Conservation (phyloP, 2,113 vertebrate genomes). For the Erinaceus europaeus region DNA sequence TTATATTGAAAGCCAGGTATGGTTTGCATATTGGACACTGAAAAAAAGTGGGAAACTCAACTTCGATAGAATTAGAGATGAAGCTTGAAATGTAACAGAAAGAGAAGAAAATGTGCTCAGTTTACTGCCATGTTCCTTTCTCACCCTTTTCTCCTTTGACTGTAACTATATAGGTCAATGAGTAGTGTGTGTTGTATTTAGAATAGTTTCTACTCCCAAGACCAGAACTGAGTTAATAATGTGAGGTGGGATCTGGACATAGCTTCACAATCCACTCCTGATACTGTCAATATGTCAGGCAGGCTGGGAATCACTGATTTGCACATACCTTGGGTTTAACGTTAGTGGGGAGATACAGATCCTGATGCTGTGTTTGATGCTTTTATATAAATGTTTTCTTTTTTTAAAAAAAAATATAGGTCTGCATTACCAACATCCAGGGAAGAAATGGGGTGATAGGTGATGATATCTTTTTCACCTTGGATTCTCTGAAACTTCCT, state of each 20-base stretch:
- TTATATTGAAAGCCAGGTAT: not conserved
- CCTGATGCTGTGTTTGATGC: not conserved
- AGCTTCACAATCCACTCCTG: not conserved
- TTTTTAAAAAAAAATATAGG: slow-evolving; percentile 77
- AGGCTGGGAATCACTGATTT: not conserved
- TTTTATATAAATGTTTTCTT: not conserved
- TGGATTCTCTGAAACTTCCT: slow-evolving; percentile 89
- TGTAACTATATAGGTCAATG: not conserved
- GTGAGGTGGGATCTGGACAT: not conserved
- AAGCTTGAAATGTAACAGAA: not conserved
- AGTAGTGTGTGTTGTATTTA: not conserved
- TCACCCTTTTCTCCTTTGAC: not conserved
- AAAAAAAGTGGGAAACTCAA: not conserved
- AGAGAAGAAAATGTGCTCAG: not conserved
- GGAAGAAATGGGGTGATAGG: slow-evolving; percentile 86
- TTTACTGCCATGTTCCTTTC: not conserved
- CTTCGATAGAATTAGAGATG: not conserved
- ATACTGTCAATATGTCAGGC: not conserved
- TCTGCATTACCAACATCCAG: slow-evolving; percentile 83
- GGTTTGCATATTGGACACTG: not conserved
- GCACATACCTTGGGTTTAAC: not conserved
- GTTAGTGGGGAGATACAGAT: not conserved
- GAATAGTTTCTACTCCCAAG: not conserved
- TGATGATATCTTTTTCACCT: slow-evolving; percentile 88
- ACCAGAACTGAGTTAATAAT: not conserved